phyloP scores from a whole-genome alignment of 2,113 vertebrate genomes.

The Sinocyclocheilus grahami region DNA sequence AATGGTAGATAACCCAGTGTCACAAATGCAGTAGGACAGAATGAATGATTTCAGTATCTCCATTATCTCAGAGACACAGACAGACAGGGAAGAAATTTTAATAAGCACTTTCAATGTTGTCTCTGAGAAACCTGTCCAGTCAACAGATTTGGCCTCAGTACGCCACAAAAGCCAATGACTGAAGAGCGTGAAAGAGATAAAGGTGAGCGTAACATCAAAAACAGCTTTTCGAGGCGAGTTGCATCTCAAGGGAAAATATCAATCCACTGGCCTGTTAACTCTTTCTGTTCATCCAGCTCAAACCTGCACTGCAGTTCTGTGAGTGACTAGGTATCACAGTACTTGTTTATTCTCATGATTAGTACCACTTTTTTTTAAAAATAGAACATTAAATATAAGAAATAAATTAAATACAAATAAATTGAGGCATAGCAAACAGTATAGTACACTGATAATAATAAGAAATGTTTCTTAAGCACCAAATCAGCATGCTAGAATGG shows the following conservation, averaged over 20 bases:
- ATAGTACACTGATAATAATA: too few species aligned
- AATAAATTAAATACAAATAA: neutral
- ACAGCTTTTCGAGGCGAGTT: conserved; percentile 51
- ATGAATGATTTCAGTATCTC: conserved; percentile 47
- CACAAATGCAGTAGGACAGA: conserved; percentile 42
- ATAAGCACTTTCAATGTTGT: conserved; percentile 50
- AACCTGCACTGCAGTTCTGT: too few species aligned
- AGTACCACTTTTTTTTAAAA: too few species aligned
- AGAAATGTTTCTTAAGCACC: too few species aligned
- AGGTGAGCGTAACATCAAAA: conserved; percentile 54
- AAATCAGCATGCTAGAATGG: too few species aligned
- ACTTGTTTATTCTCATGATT: too few species aligned
- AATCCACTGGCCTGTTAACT: conserved; percentile 51
- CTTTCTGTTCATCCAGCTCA: conserved; percentile 26
- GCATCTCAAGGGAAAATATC: conserved; percentile 49
- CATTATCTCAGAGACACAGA: conserved; percentile 36
- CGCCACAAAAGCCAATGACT: conserved; percentile 42
- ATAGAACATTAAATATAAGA: too few species aligned
- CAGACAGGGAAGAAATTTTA: conserved; percentile 53
- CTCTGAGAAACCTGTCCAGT: conserved; percentile 55
- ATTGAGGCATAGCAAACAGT: neutral
- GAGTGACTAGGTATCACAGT: too few species aligned
- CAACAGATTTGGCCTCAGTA: conserved; percentile 46
- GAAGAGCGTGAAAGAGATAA: conserved; percentile 48
- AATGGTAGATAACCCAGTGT: conserved; percentile 46